A percentile compares a stretch with the other conserved stretches of the same genome.
These are phyloP conservation scores for Clepsis dumicolana DNA, from an alignment of 2,888 invertebrate species.

Conservation along the genomic window DNA sequence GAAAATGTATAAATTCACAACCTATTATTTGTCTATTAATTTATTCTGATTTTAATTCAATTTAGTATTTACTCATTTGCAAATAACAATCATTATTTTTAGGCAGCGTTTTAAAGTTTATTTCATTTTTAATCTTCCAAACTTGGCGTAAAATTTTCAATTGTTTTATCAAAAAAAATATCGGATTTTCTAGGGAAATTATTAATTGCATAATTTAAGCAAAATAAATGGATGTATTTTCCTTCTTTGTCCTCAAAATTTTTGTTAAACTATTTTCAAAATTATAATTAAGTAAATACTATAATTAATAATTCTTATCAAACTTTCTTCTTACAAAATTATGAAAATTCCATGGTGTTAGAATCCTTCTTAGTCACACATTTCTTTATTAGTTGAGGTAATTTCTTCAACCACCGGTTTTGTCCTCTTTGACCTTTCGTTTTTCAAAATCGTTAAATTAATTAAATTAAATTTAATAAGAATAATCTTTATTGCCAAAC, in stretches of 20 bases:
- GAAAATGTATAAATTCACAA: constrained; percentile 86
- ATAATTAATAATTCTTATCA: neutral
- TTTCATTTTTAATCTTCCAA: neutral
- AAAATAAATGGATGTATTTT: no score
- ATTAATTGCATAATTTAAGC: no score
- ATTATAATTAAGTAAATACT: neutral
- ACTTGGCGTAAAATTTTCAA: neutral
- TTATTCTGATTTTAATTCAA: constrained; percentile 55
- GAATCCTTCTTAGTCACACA: neutral
- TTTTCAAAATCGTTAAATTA: no score
- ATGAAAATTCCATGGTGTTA: constrained; percentile 6
- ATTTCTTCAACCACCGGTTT: no score
- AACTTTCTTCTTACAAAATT: neutral
- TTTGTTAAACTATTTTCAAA: neutral
- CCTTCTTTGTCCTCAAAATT: neutral
- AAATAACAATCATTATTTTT: constrained; percentile 52
- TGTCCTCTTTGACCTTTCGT: no score
- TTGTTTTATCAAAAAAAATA: no score
- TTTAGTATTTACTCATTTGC: constrained; percentile 54
- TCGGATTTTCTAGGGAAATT: neutral
- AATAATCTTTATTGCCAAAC: no score
- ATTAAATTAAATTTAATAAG: no score
- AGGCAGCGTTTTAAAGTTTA: constrained; percentile 28
- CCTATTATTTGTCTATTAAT: constrained; percentile 83
- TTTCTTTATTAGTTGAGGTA: neutral